Base-by-base conservation (phyloP, 2,113 vertebrate species). In the Otis tarda region DNA sequence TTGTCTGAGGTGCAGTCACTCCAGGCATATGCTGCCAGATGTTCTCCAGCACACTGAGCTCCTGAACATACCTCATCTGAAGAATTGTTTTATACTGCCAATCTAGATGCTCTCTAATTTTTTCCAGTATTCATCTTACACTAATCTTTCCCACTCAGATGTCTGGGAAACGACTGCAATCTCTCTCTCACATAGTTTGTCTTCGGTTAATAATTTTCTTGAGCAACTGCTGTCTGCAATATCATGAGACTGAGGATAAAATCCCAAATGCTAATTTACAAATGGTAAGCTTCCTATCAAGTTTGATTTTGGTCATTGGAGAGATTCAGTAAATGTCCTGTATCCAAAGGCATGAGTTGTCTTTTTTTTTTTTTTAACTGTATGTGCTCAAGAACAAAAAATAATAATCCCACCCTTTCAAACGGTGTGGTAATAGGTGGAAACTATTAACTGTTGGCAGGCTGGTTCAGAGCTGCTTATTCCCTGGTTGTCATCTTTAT, bases 41-140 rank as follows among this genome's bases (percentile, higher is more conserved):
- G 33, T 53, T 81, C 85, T 89, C 43, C 70, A 86, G 84, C 49
- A 23, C 59, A 45, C 27, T 35, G 55, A 59, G 24, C 55, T 78
- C 81, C 65, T 85, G 70, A 59, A 81, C 82, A 68, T 50, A 43
- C 65, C 75, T 89, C 80, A 65, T 87, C 91, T 94, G 86, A 97
- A 95, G 90, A 92, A 22, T 17, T 65, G 30, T 77, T 96, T 89
- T 68, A 56, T 79, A 43, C 53, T 16, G 18, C 79, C 37, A 30
- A 65, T 78, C 43, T 69, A 92, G 71, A 75, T 86, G n/a, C 45
- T 49, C 50, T 92, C 75, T 90, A 82, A 90, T 95, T 96, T 96
- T 89, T 87, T 84, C 64, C 63, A 89, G 79, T 83, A 56, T 75
- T 73, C 89, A 70, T 65, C 69, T 94, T 87, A 53, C 49, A 50